Percentiles rank a stretch among this genome's conserved stretches.
Conservation (phyloP, 2,113 vertebrate species). For the Callipepla californica region DNA sequence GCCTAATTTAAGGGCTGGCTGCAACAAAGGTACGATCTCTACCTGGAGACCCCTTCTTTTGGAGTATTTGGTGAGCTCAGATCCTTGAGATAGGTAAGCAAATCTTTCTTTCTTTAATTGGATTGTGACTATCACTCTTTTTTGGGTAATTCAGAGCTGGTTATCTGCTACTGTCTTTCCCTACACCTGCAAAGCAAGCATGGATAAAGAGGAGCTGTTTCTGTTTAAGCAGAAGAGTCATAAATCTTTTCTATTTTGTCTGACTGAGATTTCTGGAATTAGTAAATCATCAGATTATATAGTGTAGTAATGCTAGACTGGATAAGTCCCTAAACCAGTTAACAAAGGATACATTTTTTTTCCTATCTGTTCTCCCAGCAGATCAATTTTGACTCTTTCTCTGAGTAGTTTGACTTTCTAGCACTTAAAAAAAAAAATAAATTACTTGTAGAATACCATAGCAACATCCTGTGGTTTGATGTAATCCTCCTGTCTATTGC, state of each 20-base stretch:
- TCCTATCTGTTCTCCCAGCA: background rate
- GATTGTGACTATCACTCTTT: too few species aligned
- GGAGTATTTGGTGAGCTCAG: too few species aligned
- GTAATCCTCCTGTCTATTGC: background rate
- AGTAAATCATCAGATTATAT: background rate
- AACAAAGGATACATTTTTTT: background rate
- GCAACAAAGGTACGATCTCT: too few species aligned
- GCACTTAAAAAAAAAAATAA: background rate
- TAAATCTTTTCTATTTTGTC: background rate
- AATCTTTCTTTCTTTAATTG: too few species aligned
- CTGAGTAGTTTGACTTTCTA: background rate
- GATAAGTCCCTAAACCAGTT: background rate
- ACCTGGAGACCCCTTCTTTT: too few species aligned
- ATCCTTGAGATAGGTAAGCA: too few species aligned
- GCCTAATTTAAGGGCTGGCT: too few species aligned
- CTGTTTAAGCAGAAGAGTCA: background rate
- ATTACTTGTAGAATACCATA: background rate
- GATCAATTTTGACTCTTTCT: background rate
- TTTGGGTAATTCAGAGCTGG: too few species aligned
- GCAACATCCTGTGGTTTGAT: too few species aligned
- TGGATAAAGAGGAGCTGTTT: background rate
- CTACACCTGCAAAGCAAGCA: too few species aligned
- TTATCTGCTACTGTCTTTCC: too few species aligned
- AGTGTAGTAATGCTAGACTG: background rate
- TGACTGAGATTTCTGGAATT: background rate